Percentiles rank a stretch among this genome's conserved stretches.
Conservation (phyloP, 1,140 invertebrate genomes). For the Ceratitis capitata region DNA sequence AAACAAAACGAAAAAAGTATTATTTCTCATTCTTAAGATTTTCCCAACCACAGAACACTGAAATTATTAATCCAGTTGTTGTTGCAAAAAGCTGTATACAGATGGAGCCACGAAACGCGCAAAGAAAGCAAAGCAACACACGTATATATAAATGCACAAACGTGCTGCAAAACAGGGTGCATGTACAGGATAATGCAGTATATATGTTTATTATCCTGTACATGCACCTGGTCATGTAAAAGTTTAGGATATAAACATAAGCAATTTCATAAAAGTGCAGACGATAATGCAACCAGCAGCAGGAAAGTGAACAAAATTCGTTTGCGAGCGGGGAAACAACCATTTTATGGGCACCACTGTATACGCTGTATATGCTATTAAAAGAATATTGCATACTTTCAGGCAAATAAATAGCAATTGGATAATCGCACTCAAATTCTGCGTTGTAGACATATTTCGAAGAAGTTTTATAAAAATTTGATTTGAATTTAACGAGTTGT, state of each 20-base stretch:
- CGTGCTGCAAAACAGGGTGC: neutral
- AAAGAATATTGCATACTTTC: neutral
- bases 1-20: slow-evolving; percentile 6
- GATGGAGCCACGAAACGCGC: slow-evolving; percentile 51
- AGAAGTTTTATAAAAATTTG: neutral
- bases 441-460: too few relatives aligned
- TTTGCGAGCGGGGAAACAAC: neutral
- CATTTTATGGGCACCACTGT: neutral
- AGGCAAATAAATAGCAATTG: too few relatives aligned
- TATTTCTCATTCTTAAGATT: neutral
- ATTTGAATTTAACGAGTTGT: neutral
- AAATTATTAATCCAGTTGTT: neutral
- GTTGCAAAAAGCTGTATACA: slow-evolving; percentile 50
- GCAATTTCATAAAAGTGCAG: neutral
- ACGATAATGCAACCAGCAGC: neutral
- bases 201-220: too few relatives aligned
- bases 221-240: too few relatives aligned
- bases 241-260: neutral
- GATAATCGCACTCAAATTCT: too few relatives aligned
- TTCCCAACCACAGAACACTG: neutral
- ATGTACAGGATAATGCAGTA: neutral
- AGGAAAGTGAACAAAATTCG: too few relatives aligned
- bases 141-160: neutral
- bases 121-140: slow-evolving; percentile 38
- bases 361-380: neutral